These are phyloP conservation scores for Caenorhabditis sp. DNA, from an alignment of 2,888 invertebrate species.

Conservation along the genomic window DNA sequence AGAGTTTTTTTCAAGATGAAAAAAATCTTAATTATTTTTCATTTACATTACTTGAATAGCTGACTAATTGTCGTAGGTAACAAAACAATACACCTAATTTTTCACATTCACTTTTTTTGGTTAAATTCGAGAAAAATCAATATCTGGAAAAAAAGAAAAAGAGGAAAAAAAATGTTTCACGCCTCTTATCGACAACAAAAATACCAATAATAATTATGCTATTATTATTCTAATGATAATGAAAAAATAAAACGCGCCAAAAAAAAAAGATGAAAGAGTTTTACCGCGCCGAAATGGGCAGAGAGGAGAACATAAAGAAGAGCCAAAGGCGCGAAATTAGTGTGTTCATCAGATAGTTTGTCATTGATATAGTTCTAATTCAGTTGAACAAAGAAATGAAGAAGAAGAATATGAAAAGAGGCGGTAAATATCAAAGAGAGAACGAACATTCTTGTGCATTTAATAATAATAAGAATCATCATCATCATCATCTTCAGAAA, in stretches of 20 bases:
- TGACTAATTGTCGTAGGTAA: background rate
- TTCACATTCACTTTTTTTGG: no score
- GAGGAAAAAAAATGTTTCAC: background rate
- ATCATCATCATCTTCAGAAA: background rate
- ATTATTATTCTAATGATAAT: constrained; percentile 1
- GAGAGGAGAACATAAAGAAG: background rate
- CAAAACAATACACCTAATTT: background rate
- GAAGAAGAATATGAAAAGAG: background rate
- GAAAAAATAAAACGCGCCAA: background rate
- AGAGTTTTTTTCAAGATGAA: background rate
- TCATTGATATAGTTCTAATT: background rate
- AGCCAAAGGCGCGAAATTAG: background rate
- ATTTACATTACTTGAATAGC: background rate
- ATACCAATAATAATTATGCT: background rate
- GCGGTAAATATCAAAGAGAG: constrained; percentile 21
- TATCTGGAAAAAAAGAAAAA: background rate
- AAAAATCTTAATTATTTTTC: background rate
- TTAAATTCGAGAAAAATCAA: no score
- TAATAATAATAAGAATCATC: background rate
- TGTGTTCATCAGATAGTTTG: background rate
- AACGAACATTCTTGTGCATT: background rate
- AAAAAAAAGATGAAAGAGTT: background rate
- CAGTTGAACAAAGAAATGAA: background rate
- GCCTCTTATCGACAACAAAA: background rate
- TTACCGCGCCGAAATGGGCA: background rate